phyloP scores from a whole-genome alignment of 2,888 invertebrate species.

The Thysanoteuthis rhombus region DNA sequence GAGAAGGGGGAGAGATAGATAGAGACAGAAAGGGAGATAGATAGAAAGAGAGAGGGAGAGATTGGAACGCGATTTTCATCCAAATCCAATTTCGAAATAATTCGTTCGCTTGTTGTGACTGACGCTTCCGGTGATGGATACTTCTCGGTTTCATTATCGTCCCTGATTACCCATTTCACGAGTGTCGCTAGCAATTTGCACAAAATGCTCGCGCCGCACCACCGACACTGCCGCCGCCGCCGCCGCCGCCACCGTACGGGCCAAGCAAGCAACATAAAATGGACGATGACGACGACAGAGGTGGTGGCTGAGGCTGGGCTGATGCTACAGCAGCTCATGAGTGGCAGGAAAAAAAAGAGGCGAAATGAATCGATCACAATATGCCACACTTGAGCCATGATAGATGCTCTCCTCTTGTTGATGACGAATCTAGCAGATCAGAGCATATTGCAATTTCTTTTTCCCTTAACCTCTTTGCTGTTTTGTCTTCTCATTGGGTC shows the following conservation, averaged over 20 bases:
- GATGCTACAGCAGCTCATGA: no score
- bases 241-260: no score
- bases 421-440: not conserved
- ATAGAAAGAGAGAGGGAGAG: not conserved
- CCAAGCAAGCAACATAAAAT: not conserved
- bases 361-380: not conserved
- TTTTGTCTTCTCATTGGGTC: not conserved
- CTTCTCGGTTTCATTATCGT: not conserved
- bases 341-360: not conserved
- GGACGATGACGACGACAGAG: no score
- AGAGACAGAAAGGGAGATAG: no score
- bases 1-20: no score
- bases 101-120: not conserved
- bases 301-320: not conserved
- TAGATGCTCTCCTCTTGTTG: no score
- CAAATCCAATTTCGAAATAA: conserved; percentile 12
- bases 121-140: conserved; percentile 12
- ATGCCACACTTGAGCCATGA: not conserved
- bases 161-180: conserved; percentile 12
- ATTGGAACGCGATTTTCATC: not conserved
- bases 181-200: not conserved
- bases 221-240: no score
- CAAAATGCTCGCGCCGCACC: not conserved
- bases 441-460: not conserved
- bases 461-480: not conserved